Conservation (phyloP, 2,888 invertebrate genomes). For the Dermolepida albohirtum region DNA sequence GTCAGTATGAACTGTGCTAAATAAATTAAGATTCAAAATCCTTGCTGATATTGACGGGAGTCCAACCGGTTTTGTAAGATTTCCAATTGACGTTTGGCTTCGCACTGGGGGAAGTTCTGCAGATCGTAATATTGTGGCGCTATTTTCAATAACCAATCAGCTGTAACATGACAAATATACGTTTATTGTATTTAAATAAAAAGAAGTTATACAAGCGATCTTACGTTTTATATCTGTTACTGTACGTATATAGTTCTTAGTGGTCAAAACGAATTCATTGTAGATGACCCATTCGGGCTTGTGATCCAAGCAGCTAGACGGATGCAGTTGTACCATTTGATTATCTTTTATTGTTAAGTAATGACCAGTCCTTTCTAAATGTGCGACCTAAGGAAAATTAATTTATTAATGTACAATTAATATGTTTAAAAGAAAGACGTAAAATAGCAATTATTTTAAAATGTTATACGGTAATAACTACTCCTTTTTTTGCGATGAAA, state of each 20-base stretch:
- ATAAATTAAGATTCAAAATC: constrained; percentile 72
- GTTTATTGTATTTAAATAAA: neutral
- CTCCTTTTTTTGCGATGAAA: no score
- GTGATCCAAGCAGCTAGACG: constrained; percentile 98
- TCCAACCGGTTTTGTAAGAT: constrained; percentile 88
- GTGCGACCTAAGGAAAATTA: constrained; percentile 80
- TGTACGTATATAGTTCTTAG: constrained; percentile 99
- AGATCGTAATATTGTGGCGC: constrained; percentile 99
- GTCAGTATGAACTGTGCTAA: constrained; percentile 34
- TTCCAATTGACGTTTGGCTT: constrained; percentile 93
- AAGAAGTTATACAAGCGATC: constrained; percentile 57
- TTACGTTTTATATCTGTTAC: constrained; percentile 99
- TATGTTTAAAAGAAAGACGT: no score
- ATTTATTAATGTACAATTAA: no score
- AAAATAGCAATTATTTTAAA: no score
- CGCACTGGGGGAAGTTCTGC: constrained; percentile 97
- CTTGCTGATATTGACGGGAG: constrained; percentile 88
- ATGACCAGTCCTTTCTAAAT: constrained; percentile 96
- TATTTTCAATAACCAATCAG: constrained; percentile 93
- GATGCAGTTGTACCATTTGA: constrained; percentile 98
- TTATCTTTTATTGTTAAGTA: constrained; percentile 99
- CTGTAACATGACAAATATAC: constrained; percentile 65
- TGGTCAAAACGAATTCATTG: constrained; percentile 99
- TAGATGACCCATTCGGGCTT: constrained; percentile 99
- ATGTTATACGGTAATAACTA: no score